Base-by-base conservation (phyloP, 2,113 vertebrate species). In the Propithecus coquereli region DNA sequence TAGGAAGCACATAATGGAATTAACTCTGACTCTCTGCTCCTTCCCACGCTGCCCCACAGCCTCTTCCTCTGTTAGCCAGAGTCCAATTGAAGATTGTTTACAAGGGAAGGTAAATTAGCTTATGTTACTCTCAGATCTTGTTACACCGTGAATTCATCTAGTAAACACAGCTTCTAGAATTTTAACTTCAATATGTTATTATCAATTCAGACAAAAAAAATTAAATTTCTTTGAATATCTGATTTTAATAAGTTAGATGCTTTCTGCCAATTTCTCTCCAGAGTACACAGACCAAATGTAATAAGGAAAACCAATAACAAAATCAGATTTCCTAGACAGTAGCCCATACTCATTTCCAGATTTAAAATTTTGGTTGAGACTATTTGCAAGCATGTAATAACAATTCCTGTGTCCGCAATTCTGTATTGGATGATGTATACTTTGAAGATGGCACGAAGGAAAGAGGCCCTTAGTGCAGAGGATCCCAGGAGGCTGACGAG, bases 161-260 rank as follows among this genome's bases (percentile, higher is more conserved):
- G 45, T 5, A 9, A 96, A 89, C 47, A 94, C 8, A 86, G 50
- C 10, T 79, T 95, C 74, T 80, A 80, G 43, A 83, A 90, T 87
- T 94, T 94, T 83, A 84, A 61, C 43, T 22, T 87, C 22, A 68
- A 25, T 50, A n/a, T n/a, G 47, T 84, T 74, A 70, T 91, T 68
- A 87, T 57, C 40, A 87, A 34, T 95, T 70, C 47, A 92, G 34
- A 50, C 37, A 6, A 92, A 90, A 71, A 80, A 74, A 70, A 57
- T 94, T 87, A 96, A 94, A 94, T 90, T 90, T 86, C 17, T 91
- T 87, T 71, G 80, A 90, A 59, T 91, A 90, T 79, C 34, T 84
- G 5, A 96, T 88, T 74, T 94, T 94, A 90, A 80, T 74, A 92
- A 45, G 61, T 92, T 73, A 73, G 5, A 70, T 79, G 54, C 1